phyloP scores from a whole-genome alignment of 2,888 invertebrate species.

The Abrostola triplasia region DNA sequence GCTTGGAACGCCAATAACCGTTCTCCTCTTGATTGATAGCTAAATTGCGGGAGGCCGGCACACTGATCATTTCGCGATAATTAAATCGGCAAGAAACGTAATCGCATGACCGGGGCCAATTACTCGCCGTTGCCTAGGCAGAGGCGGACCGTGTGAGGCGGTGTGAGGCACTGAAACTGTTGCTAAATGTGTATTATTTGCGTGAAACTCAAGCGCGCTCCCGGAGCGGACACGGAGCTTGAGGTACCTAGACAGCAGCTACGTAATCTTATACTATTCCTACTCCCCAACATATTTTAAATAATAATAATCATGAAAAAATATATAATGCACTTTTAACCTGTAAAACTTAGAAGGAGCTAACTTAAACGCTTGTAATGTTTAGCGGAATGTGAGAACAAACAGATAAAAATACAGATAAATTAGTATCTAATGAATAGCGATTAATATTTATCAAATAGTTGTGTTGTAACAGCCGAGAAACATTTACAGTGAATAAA shows the following conservation, averaged over 20 bases:
- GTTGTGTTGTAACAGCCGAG: constrained; percentile 15
- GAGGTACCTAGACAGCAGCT: constrained; percentile 32
- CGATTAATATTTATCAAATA: constrained; percentile 17
- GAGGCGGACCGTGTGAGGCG: constrained; percentile 82
- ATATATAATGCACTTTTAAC: too few relatives aligned
- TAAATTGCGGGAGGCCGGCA: constrained; percentile 86
- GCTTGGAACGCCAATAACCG: constrained; percentile 70
- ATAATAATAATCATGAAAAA: background rate
- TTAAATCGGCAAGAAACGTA: constrained; percentile 87
- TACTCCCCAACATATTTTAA: background rate
- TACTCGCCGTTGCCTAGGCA: constrained; percentile 83
- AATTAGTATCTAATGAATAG: constrained; percentile 19
- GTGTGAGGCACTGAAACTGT: constrained; percentile 82
- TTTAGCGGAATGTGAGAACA: background rate
- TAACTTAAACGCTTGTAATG: too few relatives aligned
- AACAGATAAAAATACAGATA: background rate
- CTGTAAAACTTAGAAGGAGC: too few relatives aligned
- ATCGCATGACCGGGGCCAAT: constrained; percentile 88
- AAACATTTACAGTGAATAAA: constrained; percentile 28
- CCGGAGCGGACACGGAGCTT: constrained; percentile 58
- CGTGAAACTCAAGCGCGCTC: constrained; percentile 79
- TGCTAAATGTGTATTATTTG: constrained; percentile 81
- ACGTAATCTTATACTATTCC: constrained; percentile 14
- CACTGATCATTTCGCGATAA: constrained; percentile 87
- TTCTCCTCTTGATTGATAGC: constrained; percentile 85